Evolutionary conservation across 2,797 vertebrate species (phyloP).

Genomic region (Lycodopsis pacificus): DNA sequence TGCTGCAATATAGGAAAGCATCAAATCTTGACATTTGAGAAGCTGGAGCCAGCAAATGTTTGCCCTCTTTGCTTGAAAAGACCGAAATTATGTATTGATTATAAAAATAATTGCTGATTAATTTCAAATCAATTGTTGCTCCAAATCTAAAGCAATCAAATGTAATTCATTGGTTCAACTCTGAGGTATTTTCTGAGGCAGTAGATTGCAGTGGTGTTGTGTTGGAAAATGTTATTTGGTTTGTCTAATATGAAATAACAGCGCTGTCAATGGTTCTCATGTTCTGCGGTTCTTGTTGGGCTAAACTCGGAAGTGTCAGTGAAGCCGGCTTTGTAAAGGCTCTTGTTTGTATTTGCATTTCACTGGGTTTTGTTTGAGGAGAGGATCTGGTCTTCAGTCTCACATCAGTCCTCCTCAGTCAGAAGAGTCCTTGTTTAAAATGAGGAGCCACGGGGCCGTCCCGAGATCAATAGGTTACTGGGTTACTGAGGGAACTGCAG

Average conservation of each 20-base stretch:
- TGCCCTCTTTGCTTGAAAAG: not conserved
- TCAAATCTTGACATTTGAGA: not conserved
- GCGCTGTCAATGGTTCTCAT: not conserved
- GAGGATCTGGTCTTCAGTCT: constrained; percentile 36
- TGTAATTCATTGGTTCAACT: not conserved
- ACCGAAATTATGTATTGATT: not conserved
- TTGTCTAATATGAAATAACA: not conserved
- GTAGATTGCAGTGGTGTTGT: not conserved
- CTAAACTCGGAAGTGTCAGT: constrained; percentile 18
- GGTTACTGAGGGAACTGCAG: constrained; percentile 42
- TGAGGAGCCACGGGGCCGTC: constrained; percentile 33
- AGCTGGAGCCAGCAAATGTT: too few relatives aligned
- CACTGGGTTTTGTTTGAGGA: constrained; percentile 61
- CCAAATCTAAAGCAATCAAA: not conserved
- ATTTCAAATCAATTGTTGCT: not conserved
- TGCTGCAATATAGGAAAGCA: not conserved
- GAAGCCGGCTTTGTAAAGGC: constrained; percentile 32
- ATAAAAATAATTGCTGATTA: not conserved
- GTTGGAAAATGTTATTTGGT: not conserved
- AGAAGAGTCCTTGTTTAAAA: constrained; percentile 55
- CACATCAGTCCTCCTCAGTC: constrained; percentile 47
- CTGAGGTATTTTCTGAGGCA: not conserved
- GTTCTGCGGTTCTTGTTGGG: not conserved
- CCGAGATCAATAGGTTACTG: constrained; percentile 53
- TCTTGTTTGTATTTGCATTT: constrained; percentile 67